Evolutionary conservation across 2,113 vertebrate species (phyloP), one percentile per base, ranked within the genome.

Genomic region (Stegastes partitus): DNA sequence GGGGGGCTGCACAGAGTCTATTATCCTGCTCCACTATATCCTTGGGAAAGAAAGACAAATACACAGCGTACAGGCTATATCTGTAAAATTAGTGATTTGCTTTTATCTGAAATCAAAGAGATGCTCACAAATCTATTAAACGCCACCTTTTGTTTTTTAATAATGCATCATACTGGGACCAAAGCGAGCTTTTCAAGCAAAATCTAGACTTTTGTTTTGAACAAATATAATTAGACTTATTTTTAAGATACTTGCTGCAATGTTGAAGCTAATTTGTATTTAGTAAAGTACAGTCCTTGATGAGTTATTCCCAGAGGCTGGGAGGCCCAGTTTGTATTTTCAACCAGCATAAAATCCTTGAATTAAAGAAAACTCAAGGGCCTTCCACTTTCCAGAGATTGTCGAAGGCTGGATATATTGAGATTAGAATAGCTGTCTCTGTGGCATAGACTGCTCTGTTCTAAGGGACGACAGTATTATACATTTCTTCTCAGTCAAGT

Each of bases 211-310:
- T 91, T 93, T 94, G 91, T 94, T 94, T 91, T 82, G 81, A 92
- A 92, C 89, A 93, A 94, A 94, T 92, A 93, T 94, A 94, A 94
- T 95, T 94, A 93, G 93, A 89, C 83, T 93, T 93, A 86, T 91
- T 92, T 90, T 92, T 85, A 91, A 91, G 82, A 91, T 87, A 90
- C 83, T 84, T 71, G 74, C 67, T 87, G 79, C 91, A 82, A 78
- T 85, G 83, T 75, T 89, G 81, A 87, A 93, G 85, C 92, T 94
- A 94, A 94, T 95, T 93, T 93, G 92, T 93, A 90, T 94, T 95
- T 93, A 94, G 91, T 90, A 93, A 94, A 94, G 89, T 88, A 86
- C 87, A 92, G 94, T 94, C 94, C 94, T 95, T 94, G 94, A 94
- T 93, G 93, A 93, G 89, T 55, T 79, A 82, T 87, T 95, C 94